These are phyloP conservation scores for Tapera naevia DNA, from an alignment of 2,797 vertebrate species.

Conservation along the genomic window DNA sequence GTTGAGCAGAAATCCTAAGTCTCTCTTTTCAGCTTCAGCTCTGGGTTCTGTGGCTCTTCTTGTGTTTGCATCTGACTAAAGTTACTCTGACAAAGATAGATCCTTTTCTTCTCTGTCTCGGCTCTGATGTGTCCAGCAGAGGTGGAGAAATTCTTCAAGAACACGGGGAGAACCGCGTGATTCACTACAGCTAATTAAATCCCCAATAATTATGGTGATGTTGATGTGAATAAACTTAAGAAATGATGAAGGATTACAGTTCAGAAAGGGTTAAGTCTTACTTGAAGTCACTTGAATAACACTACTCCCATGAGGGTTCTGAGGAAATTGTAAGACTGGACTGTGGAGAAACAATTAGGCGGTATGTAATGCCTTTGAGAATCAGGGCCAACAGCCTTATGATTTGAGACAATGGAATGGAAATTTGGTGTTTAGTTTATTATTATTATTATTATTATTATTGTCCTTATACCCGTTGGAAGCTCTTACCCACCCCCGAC, in stretches of 20 bases:
- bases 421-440: neutral
- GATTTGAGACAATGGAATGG: neutral
- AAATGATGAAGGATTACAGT: neutral
- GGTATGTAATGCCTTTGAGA: neutral
- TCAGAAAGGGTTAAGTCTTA: neutral
- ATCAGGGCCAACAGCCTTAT: neutral
- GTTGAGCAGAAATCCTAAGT: neutral
- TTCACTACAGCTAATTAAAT: neutral
- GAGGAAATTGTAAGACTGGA: neutral
- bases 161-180: neutral
- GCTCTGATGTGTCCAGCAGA: neutral
- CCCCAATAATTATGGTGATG: neutral
- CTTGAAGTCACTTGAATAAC: neutral
- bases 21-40: neutral
- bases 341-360: neutral
- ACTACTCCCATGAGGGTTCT: neutral
- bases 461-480: neutral
- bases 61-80: neutral
- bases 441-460: neutral
- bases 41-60: neutral
- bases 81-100: neutral
- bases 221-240: neutral
- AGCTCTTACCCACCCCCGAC: neutral
- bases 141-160: neutral
- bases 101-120: neutral